Base-by-base conservation (phyloP, 2,888 invertebrate species). In the Neoaliturus tenellus region DNA sequence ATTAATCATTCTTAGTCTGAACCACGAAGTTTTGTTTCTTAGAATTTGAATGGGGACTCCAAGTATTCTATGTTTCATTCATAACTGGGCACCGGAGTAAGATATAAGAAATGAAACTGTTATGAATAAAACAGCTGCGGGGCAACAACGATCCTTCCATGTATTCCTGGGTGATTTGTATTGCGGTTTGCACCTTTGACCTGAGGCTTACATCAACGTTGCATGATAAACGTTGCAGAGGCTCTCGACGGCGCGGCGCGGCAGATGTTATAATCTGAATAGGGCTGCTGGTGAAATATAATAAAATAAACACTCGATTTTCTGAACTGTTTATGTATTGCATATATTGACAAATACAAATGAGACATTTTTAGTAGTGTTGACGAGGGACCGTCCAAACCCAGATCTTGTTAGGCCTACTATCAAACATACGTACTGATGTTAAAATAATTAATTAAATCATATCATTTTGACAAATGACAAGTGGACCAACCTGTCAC, bases 61-160 rank as follows among this genome's bases (percentile, higher is more conserved):
- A n/a, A n/a, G n/a, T n/a, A n/a, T n/a, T n/a, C n/a, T n/a, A 51
- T 51, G 10, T 51, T 51, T 51, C 23, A 51, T 51, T 51, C 23
- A 51, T 51, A 23, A 12, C 51, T 23, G 51, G 51, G 10, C 20
- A 23, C 51, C 23, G n/a, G 6, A 8, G 51, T 51, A 48, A n/a
- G 51, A 44, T n/a, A n/a, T n/a, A n/a, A 23, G 51, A 51, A 51
- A 51, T 51, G 51, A 51, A 51, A 51, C 51, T 23, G 51, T 51
- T 23, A 51, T 51, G 51, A 51, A 51, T 51, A 51, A 51, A 51
- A 51, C 51, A 51, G 10, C 12, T 17, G 14, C 20, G 5, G 51
- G 23, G 20, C 51, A 51, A 23, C 2, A 10, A 51, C 20, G 51
- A 8, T 20, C 51, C 23, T 23, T 51, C 6, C 23, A 6, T 51